Evolutionary conservation across 2,888 invertebrate species (phyloP).

Genomic region (Tubulanus polymorphus): DNA sequence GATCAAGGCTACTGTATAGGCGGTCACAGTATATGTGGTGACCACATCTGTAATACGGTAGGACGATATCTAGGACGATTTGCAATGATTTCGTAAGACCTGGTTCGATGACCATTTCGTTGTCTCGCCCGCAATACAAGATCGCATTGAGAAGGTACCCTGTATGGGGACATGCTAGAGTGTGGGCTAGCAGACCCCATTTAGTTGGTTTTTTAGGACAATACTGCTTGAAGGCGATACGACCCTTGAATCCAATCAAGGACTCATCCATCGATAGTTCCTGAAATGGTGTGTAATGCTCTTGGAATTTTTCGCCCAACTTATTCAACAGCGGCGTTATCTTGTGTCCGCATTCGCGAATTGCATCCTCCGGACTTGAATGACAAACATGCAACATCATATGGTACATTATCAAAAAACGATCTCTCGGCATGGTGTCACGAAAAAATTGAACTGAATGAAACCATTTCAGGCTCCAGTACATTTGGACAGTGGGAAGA

Average conservation of each 20-base stretch:
- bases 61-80: not conserved
- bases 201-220: not conserved
- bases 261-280: not conserved
- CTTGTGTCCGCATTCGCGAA: not conserved
- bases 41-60: not conserved
- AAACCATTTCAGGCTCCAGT: not conserved
- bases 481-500: not conserved
- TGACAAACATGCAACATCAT: not conserved
- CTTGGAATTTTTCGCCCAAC: not conserved
- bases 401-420: not conserved
- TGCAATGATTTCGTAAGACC: not conserved
- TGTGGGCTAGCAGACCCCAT: not conserved
- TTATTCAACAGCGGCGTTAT: not conserved
- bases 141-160: not conserved
- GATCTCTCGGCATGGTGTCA: not conserved
- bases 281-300: not conserved
- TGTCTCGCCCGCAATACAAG: not conserved
- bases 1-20: not conserved
- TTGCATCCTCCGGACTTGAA: not conserved
- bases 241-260: not conserved
- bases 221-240: not conserved
- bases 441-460: not conserved
- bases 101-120: not conserved
- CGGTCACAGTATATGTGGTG: not conserved
- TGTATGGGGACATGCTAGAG: not conserved